A percentile compares a stretch with the other conserved stretches of the same genome.
phyloP scores from a whole-genome alignment of 2,113 vertebrate genomes.

The Colius striatus region DNA sequence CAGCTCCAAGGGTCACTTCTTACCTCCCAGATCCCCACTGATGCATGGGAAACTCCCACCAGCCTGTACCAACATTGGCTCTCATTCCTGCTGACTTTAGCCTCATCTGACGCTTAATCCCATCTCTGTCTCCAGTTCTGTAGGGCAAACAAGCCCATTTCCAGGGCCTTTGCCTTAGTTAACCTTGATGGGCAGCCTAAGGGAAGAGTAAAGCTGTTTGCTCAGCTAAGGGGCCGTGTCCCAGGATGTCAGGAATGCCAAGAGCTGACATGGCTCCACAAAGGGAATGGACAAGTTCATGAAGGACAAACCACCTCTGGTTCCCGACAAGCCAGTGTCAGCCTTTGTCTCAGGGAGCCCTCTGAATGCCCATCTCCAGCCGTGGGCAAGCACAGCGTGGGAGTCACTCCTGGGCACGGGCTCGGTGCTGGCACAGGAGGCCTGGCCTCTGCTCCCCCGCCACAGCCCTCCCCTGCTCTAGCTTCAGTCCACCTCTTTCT shows the following conservation, averaged over 20 bases:
- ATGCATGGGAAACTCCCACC: background rate
- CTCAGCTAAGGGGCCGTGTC: background rate
- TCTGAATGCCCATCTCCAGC: background rate
- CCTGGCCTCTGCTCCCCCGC: background rate
- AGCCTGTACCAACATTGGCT: background rate
- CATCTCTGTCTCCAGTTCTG: background rate
- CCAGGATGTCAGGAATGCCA: background rate
- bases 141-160: background rate
- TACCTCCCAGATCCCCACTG: background rate
- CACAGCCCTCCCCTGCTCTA: background rate
- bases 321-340: background rate
- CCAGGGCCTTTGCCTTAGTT: background rate
- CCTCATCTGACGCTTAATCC: background rate
- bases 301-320: background rate
- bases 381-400: rapidly evolving
- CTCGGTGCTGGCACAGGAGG: background rate
- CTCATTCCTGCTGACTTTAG: background rate
- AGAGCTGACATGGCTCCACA: background rate
- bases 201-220: rapidly evolving
- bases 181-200: background rate
- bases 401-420: background rate
- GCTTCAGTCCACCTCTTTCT: background rate
- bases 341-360: background rate
- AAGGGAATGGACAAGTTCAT: background rate
- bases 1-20: background rate